Evolutionary conservation across 1,140 invertebrate species (phyloP).

Genomic region (Habropoda laboriosa): DNA sequence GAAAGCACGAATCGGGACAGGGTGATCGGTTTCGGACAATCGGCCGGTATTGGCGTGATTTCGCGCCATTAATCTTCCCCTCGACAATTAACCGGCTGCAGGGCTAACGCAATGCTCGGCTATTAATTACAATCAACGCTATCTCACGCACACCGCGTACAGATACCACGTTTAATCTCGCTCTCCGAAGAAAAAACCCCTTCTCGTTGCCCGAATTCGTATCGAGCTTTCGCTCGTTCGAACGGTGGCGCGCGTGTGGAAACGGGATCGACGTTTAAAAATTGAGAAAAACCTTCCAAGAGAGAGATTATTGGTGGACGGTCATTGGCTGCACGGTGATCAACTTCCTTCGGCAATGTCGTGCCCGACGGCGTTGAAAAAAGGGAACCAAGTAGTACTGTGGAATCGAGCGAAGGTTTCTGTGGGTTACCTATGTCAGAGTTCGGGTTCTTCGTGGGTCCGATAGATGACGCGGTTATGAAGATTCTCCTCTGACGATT

Average conservation of each 20-base stretch:
- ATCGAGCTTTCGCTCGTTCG: neutral
- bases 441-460: conserved; percentile 16
- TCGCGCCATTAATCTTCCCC: conserved; percentile 75
- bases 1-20: conserved; percentile 26
- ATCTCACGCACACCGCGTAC: conserved; percentile 59
- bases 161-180: conserved; percentile 71
- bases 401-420: too few relatives aligned
- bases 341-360: neutral
- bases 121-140: conserved; percentile 81
- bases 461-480: conserved; percentile 52
- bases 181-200: conserved; percentile 41
- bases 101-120: conserved; percentile 68
- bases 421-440: neutral
- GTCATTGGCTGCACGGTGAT: neutral
- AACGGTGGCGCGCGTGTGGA: neutral
- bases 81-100: conserved; percentile 76
- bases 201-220: conserved; percentile 58
- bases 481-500: conserved; percentile 39
- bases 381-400: neutral
- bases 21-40: conserved; percentile 59
- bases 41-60: conserved; percentile 69
- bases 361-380: neutral
- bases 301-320: too few relatives aligned
- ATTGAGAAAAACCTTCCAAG: too few relatives aligned
- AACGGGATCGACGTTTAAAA: neutral